Conservation (phyloP, 2,113 vertebrate species). For the Oceanodroma tethys region DNA sequence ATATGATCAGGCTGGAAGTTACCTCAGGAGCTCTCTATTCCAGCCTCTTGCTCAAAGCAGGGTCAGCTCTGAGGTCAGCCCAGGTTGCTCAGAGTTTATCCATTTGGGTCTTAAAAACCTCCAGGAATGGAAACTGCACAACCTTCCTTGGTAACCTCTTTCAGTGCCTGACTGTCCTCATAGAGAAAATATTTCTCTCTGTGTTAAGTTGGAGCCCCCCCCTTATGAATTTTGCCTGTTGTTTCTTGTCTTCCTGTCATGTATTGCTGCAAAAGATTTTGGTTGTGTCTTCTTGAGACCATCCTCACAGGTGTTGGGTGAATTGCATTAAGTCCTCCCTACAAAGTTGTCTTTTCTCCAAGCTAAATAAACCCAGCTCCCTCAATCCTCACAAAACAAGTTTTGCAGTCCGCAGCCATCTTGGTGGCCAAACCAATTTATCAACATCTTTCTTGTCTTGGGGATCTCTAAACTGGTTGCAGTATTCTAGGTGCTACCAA, state of each 20-base stretch:
- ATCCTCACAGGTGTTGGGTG: not conserved
- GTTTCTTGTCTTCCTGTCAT: not conserved
- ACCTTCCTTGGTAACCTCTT: not conserved
- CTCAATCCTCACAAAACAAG: not conserved
- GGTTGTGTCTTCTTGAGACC: not conserved
- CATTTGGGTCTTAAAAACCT: not conserved
- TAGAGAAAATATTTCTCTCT: not conserved
- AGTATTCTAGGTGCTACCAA: not conserved
- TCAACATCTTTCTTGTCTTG: not conserved
- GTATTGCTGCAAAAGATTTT: not conserved
- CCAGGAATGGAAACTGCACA: not conserved
- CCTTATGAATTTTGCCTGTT: not conserved
- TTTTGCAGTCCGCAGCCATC: not conserved
- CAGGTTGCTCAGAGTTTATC: not conserved
- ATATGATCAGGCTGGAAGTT: not conserved
- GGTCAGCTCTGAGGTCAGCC: not conserved
- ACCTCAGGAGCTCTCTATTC: not conserved
- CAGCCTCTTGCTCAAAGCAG: not conserved
- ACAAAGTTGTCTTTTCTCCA: not conserved
- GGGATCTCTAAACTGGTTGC: not conserved
- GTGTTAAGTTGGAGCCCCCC: fast-evolving
- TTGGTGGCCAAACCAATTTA: not conserved
- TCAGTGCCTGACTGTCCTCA: not conserved
- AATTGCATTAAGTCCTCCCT: not conserved
- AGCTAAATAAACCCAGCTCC: not conserved